Percentiles rank a stretch among this genome's conserved stretches.
Conservation (phyloP, 2,113 vertebrate species). For the Boulengeromyrus knoepffleri region DNA sequence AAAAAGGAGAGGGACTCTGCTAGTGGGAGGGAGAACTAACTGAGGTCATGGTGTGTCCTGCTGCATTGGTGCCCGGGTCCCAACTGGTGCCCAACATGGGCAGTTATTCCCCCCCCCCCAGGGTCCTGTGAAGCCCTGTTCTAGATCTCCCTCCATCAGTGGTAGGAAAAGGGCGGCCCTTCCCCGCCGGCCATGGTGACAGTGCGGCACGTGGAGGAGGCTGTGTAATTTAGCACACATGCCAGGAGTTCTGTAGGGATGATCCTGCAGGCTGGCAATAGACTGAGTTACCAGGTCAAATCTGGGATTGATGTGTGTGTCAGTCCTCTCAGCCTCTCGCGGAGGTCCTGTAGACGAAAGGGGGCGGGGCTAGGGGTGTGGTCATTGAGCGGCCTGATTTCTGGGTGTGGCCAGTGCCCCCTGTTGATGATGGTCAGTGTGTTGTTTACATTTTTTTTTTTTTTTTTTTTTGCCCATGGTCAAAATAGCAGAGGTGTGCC, state of each 20-base stretch:
- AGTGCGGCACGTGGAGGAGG: not conserved
- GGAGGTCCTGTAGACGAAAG: not conserved
- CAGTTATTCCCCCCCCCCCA: not conserved
- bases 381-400: not conserved
- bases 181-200: not conserved
- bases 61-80: not conserved
- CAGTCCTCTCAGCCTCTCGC: not conserved
- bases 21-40: not conserved
- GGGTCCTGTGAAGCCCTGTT: not conserved
- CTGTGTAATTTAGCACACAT: not conserved
- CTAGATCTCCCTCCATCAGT: constrained; percentile 2
- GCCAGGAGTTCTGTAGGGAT: not conserved
- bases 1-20: constrained; percentile 13
- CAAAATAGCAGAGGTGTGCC: not conserved
- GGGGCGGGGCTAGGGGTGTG: not conserved
- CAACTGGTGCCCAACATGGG: not conserved
- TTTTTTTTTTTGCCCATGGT: not conserved
- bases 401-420: not conserved
- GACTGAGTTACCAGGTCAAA: not conserved
- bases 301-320: not conserved
- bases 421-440: not conserved
- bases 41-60: not conserved
- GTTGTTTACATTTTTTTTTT: too few species aligned
- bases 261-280: not conserved
- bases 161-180: constrained; percentile 6